Percentiles rank a stretch among this genome's conserved stretches.
These are phyloP conservation scores for Villa cingulata DNA, from an alignment of 2,888 invertebrate species.

Conservation along the genomic window DNA sequence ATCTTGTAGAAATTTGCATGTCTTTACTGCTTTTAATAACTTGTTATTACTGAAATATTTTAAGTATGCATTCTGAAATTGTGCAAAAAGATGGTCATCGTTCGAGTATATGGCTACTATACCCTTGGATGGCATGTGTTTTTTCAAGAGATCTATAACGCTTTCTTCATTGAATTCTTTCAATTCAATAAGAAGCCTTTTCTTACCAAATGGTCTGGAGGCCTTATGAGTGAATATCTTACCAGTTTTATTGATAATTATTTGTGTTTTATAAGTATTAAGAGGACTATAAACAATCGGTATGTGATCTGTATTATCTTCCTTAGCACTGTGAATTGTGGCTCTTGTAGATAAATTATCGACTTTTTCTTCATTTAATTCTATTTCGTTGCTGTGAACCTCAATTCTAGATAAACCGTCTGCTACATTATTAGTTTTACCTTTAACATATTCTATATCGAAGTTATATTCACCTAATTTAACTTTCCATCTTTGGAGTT, in stretches of 20 bases:
- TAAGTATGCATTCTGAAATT: background rate
- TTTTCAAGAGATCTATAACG: background rate
- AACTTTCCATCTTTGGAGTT: no score
- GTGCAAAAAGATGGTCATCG: no score
- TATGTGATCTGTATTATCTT: constrained; percentile 3
- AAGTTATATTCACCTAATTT: no score
- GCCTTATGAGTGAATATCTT: constrained; percentile 1
- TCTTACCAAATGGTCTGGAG: constrained; percentile 2
- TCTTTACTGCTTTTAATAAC: no score
- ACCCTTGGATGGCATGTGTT: constrained; percentile 6
- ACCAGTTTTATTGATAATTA: constrained; percentile 4
- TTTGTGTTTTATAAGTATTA: constrained; percentile 7
- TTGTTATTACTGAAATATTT: no score
- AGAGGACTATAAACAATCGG: constrained; percentile 2
- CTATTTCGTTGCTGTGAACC: background rate
- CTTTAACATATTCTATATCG: no score
- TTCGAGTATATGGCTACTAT: no score
- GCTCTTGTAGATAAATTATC: background rate
- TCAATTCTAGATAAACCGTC: background rate
- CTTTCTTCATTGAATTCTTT: constrained; percentile 3
- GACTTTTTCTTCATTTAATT: background rate
- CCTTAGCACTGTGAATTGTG: constrained; percentile 5
- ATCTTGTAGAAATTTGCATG: no score
- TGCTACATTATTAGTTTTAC: background rate
- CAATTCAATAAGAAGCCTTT: constrained; percentile 6